Evolutionary conservation across 2,797 vertebrate species (phyloP).

Genomic region (Sparidentex hasta): DNA sequence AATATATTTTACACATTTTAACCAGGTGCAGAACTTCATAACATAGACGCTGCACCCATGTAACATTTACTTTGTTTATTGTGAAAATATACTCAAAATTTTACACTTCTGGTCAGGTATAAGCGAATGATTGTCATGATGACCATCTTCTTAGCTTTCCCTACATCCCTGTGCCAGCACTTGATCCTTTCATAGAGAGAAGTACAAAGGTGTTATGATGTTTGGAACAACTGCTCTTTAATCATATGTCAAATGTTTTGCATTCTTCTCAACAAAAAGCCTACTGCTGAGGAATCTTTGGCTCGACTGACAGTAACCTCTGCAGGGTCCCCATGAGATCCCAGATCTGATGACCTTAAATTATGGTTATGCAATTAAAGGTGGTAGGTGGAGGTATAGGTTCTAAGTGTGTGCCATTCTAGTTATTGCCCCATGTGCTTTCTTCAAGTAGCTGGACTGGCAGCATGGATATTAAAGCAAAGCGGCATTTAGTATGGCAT

Average conservation of each 20-base stretch:
- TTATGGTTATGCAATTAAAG: too few relatives aligned
- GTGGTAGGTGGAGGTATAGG: too few relatives aligned
- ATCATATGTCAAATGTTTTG: not conserved
- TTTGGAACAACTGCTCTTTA: not conserved
- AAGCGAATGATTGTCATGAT: not conserved
- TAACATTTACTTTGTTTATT: not conserved
- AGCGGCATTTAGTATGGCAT: not conserved
- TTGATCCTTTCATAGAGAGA: too few relatives aligned
- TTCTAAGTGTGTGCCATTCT: too few relatives aligned
- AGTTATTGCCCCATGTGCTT: not conserved
- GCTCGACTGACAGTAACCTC: not conserved
- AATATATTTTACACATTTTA: not conserved
- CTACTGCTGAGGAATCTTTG: not conserved
- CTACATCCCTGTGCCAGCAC: not conserved
- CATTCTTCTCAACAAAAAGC: not conserved
- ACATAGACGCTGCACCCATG: not conserved
- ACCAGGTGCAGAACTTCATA: not conserved
- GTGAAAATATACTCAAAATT: too few relatives aligned
- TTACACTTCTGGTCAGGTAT: too few relatives aligned
- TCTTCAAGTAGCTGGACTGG: not conserved
- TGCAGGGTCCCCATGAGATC: not conserved
- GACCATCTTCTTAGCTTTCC: too few relatives aligned
- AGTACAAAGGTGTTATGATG: too few relatives aligned
- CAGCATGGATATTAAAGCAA: not conserved
- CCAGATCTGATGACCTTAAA: too few relatives aligned